Evolutionary conservation across 2,888 invertebrate genomes (phyloP).

Genomic region (Agriopis marginaria): DNA sequence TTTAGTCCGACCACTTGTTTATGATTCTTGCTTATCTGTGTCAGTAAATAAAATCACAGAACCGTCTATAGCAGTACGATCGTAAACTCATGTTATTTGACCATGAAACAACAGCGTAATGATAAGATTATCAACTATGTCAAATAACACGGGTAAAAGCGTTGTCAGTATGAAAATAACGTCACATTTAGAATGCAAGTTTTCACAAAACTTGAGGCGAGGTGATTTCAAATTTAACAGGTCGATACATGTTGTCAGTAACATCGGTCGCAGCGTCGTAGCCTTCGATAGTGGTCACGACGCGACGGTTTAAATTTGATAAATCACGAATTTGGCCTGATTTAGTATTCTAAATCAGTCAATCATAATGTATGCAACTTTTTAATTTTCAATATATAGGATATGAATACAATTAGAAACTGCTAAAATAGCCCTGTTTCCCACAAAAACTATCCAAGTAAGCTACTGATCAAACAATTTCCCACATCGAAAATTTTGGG

Average conservation of each 20-base stretch:
- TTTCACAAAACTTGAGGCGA: no score
- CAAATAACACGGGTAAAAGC: neutral
- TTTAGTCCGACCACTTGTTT: neutral
- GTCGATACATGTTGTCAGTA: no score
- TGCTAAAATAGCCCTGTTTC: neutral
- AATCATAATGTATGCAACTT: no score
- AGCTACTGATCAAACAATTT: constrained; percentile 30
- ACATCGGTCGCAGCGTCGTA: no score
- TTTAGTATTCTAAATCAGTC: no score
- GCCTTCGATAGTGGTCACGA: no score
- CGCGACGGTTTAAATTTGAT: no score
- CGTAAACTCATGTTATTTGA: constrained; percentile 14
- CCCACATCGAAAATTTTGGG: constrained; percentile 39
- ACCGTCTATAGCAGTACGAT: constrained; percentile 5
- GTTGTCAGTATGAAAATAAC: neutral
- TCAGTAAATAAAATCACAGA: constrained; percentile 21
- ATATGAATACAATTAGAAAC: neutral
- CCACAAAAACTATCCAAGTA: constrained; percentile 9
- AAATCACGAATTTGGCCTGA: no score
- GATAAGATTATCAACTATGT: constrained; percentile 23
- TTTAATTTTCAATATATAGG: no score
- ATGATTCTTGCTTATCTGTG: constrained; percentile 1
- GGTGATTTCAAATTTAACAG: no score
- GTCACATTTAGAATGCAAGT: no score
- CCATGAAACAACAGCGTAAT: constrained; percentile 10